These are phyloP conservation scores for Macrobrachium rosenbergii DNA, from an alignment of 1,140 invertebrate genomes.

Conservation along the genomic window DNA sequence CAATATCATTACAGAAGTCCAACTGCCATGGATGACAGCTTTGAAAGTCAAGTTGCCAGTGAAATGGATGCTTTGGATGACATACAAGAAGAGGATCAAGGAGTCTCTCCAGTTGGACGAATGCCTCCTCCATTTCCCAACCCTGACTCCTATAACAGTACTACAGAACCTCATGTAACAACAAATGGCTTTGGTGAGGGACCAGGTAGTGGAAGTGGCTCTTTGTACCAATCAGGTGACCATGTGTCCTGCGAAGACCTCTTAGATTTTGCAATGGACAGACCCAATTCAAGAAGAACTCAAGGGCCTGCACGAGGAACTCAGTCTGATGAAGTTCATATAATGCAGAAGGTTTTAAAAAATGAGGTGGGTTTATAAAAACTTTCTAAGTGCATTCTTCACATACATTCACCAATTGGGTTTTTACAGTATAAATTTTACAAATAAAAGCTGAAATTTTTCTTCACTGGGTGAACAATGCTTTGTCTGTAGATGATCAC, in stretches of 20 bases:
- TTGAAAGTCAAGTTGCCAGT: slow-evolving; percentile 77
- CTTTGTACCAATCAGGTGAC: slow-evolving; percentile 72
- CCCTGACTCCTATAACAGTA: slow-evolving; percentile 37
- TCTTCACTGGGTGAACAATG: no score
- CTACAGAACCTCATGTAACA: slow-evolving; percentile 38
- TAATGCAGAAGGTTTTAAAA: slow-evolving; percentile 91
- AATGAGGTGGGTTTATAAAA: slow-evolving; percentile 76
- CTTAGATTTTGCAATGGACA: slow-evolving; percentile 89
- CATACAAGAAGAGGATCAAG: slow-evolving; percentile 67
- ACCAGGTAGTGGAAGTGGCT: slow-evolving; percentile 68
- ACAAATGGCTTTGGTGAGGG: slow-evolving; percentile 57
- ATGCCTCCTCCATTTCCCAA: slow-evolving; percentile 40
- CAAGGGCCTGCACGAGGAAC: slow-evolving; percentile 83
- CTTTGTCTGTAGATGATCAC: no score
- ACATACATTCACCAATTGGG: background rate
- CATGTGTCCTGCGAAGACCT: slow-evolving; percentile 94
- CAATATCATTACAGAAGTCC: slow-evolving; percentile 47
- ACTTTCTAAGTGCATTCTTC: background rate
- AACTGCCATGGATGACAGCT: slow-evolving; percentile 73
- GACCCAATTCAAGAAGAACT: slow-evolving; percentile 77
- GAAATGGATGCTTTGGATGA: slow-evolving; percentile 78
- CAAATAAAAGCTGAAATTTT: no score
- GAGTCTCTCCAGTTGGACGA: slow-evolving; percentile 63
- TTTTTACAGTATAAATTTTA: background rate
- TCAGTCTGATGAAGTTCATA: slow-evolving; percentile 83